Conservation (phyloP, 2,113 vertebrate genomes). For the Micromys minutus region DNA sequence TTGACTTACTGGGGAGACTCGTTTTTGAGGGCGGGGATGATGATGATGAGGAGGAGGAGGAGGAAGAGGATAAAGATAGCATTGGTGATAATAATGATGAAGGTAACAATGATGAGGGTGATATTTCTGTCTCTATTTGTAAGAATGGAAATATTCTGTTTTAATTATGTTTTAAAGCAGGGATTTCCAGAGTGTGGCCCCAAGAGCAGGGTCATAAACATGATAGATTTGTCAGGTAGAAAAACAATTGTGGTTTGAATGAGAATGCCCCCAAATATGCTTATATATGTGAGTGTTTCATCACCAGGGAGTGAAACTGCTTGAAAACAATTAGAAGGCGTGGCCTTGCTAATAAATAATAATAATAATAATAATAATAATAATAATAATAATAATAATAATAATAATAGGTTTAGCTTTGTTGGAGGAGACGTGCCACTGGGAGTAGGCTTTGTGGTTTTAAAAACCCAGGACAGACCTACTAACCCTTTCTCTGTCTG, state of each 20-base stretch:
- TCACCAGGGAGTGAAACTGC: neutral
- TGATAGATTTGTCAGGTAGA: neutral
- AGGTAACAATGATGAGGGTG: neutral
- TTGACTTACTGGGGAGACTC: constrained; percentile 30
- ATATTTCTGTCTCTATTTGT: constrained; percentile 37
- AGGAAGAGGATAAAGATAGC: no score
- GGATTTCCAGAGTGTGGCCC: neutral
- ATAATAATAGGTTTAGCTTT: neutral
- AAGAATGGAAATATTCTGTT: neutral
- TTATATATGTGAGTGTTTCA: neutral
- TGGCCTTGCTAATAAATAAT: neutral
- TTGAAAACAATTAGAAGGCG: neutral
- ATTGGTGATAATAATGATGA: fast-evolving
- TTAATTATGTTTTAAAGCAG: neutral
- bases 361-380: no score
- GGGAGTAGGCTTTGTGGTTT: neutral
- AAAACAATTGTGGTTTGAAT: neutral
- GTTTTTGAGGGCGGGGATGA: neutral
- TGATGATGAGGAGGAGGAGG: neutral
- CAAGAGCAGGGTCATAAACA: neutral
- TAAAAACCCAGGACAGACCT: neutral
- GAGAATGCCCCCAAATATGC: neutral
- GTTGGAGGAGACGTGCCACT: neutral
- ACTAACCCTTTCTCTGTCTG: neutral
- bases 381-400: no score